phyloP scores from a whole-genome alignment of 2,888 invertebrate species.

The Pasiphila rectangulata region DNA sequence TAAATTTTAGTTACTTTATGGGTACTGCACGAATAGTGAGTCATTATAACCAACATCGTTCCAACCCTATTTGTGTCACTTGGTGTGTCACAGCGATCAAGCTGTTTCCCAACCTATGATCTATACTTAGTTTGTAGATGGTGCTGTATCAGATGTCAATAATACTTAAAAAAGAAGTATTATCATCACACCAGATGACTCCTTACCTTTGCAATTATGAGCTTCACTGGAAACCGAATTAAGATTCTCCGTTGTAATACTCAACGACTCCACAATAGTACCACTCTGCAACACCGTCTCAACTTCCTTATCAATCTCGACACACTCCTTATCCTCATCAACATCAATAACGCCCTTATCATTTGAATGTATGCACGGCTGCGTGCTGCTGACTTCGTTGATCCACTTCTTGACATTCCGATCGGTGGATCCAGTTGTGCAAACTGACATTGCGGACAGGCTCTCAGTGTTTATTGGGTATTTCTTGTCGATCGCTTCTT shows the following conservation, averaged over 20 bases:
- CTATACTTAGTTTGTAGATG: too few species aligned
- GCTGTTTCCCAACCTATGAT: too few species aligned
- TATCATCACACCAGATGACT: too few species aligned
- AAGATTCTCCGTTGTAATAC: slow-evolving; percentile 68
- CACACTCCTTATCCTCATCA: slow-evolving; percentile 61
- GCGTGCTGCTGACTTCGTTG: slow-evolving; percentile 72
- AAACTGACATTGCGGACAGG: slow-evolving; percentile 46
- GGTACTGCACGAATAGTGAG: too few species aligned
- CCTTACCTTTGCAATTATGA: slow-evolving; percentile 67
- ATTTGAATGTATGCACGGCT: slow-evolving; percentile 59
- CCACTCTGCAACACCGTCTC: slow-evolving; percentile 75
- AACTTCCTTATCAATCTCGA: slow-evolving; percentile 75
- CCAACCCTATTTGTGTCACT: too few species aligned
- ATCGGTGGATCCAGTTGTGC: slow-evolving; percentile 42
- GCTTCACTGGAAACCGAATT: slow-evolving; percentile 67
- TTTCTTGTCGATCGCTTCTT: slow-evolving; percentile 58
- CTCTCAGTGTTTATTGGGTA: slow-evolving; percentile 48
- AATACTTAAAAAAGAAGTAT: too few species aligned
- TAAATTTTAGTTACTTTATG: too few species aligned
- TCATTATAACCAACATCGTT: too few species aligned
- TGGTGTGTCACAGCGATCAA: too few species aligned
- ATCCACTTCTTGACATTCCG: slow-evolving; percentile 62
- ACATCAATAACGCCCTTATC: slow-evolving; percentile 50
- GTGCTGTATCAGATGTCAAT: too few species aligned
- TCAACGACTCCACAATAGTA: slow-evolving; percentile 71